Evolutionary conservation across 2,888 invertebrate genomes (phyloP).

Genomic region (Dasysyrphus tricinctus): DNA sequence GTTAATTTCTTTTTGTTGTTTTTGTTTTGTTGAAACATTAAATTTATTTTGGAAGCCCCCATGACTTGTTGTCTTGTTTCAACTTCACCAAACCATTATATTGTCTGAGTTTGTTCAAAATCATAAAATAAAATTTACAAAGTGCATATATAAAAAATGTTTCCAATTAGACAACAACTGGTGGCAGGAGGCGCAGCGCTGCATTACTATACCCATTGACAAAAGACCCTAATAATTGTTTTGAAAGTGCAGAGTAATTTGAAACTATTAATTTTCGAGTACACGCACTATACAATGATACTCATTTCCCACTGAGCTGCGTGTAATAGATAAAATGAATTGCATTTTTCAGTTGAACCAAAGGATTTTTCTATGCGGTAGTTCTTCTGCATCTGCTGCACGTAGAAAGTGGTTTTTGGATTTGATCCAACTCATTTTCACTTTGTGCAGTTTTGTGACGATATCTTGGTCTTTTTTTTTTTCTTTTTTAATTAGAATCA

Average conservation of each 20-base stretch:
- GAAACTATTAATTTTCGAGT: conserved; percentile 67
- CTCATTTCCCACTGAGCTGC: conserved; percentile 1
- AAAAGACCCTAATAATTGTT: conserved; percentile 68
- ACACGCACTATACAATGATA: conserved; percentile 10
- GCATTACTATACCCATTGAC: conserved; percentile 59
- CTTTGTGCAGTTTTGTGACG: conserved; percentile 26
- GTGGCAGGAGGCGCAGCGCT: background rate
- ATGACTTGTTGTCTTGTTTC: conserved; percentile 10
- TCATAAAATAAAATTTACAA: background rate
- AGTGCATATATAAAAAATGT: conserved; percentile 36
- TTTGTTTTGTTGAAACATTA: background rate
- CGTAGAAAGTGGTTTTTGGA: conserved; percentile 72
- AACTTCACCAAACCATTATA: background rate
- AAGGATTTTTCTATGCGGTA: conserved; percentile 24
- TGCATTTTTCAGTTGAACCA: conserved; percentile 37
- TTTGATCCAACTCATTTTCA: conserved; percentile 47
- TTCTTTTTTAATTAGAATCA: background rate
- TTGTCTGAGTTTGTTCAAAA: conserved; percentile 1
- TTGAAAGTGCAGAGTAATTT: conserved; percentile 68
- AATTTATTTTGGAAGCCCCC: conserved; percentile 16
- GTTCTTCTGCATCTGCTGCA: background rate
- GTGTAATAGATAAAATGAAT: conserved; percentile 36
- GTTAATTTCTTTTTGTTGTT: background rate
- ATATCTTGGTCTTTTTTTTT: background rate
- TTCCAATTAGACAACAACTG: conserved; percentile 40